Conservation (phyloP, 1,140 invertebrate species). For the Penaeus vannamei region DNA sequence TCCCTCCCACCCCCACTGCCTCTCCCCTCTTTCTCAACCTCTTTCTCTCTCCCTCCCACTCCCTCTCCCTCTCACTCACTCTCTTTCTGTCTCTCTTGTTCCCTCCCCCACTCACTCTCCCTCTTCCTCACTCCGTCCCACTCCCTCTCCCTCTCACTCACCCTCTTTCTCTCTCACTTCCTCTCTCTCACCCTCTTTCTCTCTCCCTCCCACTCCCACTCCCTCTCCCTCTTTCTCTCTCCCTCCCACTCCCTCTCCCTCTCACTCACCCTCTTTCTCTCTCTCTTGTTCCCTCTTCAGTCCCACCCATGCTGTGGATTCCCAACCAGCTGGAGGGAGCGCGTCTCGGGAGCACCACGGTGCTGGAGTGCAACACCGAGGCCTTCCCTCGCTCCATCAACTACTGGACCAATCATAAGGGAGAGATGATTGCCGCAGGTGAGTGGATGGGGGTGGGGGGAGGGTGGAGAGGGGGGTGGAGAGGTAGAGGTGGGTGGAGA, state of each 20-base stretch:
- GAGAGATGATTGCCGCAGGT: constrained; percentile 69
- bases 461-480: too few relatives aligned
- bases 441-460: neutral
- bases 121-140: neutral
- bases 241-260: neutral
- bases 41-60: too few relatives aligned
- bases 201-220: too few relatives aligned
- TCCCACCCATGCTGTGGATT: constrained; percentile 68
- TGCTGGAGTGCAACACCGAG: constrained; percentile 83
- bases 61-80: too few relatives aligned
- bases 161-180: too few relatives aligned
- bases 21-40: too few relatives aligned
- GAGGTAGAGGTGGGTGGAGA: too few relatives aligned
- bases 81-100: too few relatives aligned
- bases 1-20: too few relatives aligned
- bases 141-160: too few relatives aligned
- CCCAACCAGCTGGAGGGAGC: constrained; percentile 68
- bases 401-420: constrained; percentile 70
- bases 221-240: neutral
- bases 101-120: too few relatives aligned
- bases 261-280: neutral
- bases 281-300: constrained; percentile 53
- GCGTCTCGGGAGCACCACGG: constrained; percentile 65
- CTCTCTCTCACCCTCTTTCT: too few relatives aligned
- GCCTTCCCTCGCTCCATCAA: constrained; percentile 84